Percentiles rank a stretch among this genome's conserved stretches.
phyloP scores from a whole-genome alignment of 2,113 vertebrate genomes.

The Theropithecus gelada region DNA sequence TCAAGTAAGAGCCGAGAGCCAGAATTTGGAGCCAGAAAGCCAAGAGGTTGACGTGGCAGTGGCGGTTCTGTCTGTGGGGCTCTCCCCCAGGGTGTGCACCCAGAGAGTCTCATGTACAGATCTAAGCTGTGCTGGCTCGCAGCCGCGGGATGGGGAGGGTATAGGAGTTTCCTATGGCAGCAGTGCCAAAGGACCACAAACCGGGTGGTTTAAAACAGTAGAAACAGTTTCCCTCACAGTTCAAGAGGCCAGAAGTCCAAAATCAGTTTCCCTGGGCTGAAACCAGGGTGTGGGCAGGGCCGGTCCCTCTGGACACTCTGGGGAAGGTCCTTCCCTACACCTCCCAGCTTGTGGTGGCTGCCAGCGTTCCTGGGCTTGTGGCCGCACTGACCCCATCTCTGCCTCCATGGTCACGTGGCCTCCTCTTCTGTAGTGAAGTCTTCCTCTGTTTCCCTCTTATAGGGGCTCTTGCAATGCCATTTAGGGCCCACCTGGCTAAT shows the following conservation, averaged over 20 bases:
- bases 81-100: no score
- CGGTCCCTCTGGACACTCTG: not conserved
- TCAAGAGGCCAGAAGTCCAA: not conserved
- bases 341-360: no score
- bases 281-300: not conserved
- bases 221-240: rapidly evolving
- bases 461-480: not conserved
- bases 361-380: rapidly evolving
- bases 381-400: not conserved
- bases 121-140: not conserved
- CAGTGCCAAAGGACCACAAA: not conserved
- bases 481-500: not conserved
- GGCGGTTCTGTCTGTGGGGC: rapidly evolving
- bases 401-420: rapidly evolving
- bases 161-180: rapidly evolving
- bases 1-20: not conserved
- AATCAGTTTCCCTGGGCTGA: rapidly evolving
- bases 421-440: not conserved
- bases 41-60: rapidly evolving
- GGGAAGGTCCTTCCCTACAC: rapidly evolving
- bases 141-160: rapidly evolving
- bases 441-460: not conserved
- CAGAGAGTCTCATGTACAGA: no score
- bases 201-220: rapidly evolving
- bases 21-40: not conserved